phyloP scores from a whole-genome alignment of 2,888 invertebrate genomes.

The Lasioglossum calceatum region DNA sequence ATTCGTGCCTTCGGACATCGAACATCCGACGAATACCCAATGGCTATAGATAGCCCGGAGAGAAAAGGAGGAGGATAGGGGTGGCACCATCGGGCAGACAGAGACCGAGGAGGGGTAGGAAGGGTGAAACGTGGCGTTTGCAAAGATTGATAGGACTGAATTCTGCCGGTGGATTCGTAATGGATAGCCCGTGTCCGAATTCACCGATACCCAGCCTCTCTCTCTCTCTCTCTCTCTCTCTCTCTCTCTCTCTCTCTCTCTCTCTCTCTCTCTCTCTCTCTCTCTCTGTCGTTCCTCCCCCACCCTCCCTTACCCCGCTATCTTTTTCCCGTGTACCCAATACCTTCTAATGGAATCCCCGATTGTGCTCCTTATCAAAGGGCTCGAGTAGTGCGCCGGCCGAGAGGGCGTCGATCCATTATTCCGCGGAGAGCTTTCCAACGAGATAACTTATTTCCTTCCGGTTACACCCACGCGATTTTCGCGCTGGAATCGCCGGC shows the following conservation, averaged over 20 bases:
- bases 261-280: not conserved
- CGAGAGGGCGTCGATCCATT: slow-evolving; percentile 68
- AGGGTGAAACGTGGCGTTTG: slow-evolving; percentile 52
- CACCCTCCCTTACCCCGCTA: slow-evolving; percentile 40
- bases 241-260: slow-evolving; percentile 28
- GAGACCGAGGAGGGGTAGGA: slow-evolving; percentile 28
- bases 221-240: not conserved
- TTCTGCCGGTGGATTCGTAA: slow-evolving; percentile 77
- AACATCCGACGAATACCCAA: slow-evolving; percentile 62
- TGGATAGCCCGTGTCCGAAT: slow-evolving; percentile 82
- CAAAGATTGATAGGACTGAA: slow-evolving; percentile 81
- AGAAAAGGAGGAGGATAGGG: slow-evolving; percentile 27
- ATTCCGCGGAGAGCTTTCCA: slow-evolving; percentile 58
- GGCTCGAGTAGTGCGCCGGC: slow-evolving; percentile 64
- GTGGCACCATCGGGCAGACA: not conserved
- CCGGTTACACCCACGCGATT: slow-evolving; percentile 37
- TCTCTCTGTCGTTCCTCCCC: slow-evolving; percentile 39
- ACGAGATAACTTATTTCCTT: slow-evolving; percentile 75
- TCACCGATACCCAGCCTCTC: slow-evolving; percentile 71
- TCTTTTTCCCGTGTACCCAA: slow-evolving; percentile 64
- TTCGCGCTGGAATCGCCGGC: slow-evolving; percentile 24
- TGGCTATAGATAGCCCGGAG: slow-evolving; percentile 56
- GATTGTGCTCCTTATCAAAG: slow-evolving; percentile 79
- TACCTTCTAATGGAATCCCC: slow-evolving; percentile 80
- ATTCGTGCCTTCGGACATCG: slow-evolving; percentile 73